Percentiles rank a stretch among this genome's conserved stretches.
Evolutionary conservation across 2,113 vertebrate genomes (phyloP).

Genomic region (Oreochromis aureus): DNA sequence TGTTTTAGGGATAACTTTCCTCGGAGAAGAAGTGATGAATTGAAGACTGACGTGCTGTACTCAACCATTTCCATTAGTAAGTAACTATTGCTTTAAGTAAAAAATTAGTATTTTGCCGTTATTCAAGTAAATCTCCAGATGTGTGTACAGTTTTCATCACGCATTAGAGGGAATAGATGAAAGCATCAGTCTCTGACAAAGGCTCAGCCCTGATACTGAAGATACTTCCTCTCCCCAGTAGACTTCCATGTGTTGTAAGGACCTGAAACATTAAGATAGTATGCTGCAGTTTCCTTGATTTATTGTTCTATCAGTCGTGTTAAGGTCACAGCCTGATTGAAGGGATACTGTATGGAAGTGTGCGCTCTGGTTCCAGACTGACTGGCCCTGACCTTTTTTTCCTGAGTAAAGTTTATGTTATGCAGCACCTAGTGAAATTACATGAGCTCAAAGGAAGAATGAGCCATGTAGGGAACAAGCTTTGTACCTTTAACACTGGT

Average conservation of each 20-base stretch:
- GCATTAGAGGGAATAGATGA: not conserved
- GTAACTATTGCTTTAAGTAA: not conserved
- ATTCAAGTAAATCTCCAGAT: not conserved
- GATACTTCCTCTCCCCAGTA: not conserved
- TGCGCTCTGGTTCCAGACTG: not conserved
- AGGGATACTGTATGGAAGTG: slow-evolving; percentile 43
- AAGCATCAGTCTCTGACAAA: not conserved
- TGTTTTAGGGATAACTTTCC: slow-evolving; percentile 79
- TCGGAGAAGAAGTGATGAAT: slow-evolving; percentile 57
- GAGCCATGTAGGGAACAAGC: not conserved
- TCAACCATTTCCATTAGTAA: slow-evolving; percentile 60
- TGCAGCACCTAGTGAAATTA: not conserved
- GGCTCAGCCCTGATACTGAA: not conserved
- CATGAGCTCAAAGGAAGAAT: not conserved
- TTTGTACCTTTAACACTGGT: not conserved
- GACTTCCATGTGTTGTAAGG: slow-evolving; percentile 4
- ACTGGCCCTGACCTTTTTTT: slow-evolving; percentile 44
- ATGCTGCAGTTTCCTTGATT: slow-evolving; percentile 50
- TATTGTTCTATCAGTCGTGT: slow-evolving; percentile 47
- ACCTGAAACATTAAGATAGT: slow-evolving; percentile 37
- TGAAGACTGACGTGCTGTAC: slow-evolving; percentile 34
- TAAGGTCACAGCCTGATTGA: slow-evolving; percentile 50
- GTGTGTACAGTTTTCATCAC: not conserved
- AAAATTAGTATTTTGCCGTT: not conserved
- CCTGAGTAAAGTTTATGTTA: slow-evolving; percentile 12